Evolutionary conservation across 2,113 vertebrate species (phyloP).

Genomic region (Salvelinus fontinalis): DNA sequence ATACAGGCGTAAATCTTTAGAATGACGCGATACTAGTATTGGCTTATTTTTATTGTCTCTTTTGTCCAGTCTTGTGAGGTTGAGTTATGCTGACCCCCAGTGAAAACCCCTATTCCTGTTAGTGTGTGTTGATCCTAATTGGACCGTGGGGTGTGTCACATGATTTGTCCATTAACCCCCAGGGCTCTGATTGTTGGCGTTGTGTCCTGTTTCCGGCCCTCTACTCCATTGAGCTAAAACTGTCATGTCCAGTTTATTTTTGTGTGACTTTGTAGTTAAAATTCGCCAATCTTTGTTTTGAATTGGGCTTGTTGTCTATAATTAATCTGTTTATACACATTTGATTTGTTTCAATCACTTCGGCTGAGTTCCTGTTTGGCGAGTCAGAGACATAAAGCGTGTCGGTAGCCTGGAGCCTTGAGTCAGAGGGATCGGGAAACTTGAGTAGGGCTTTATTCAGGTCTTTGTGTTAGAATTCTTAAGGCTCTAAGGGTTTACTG

Average conservation of each 20-base stretch:
- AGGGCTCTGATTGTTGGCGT: neutral
- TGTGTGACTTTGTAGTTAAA: neutral
- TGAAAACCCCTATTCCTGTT: conserved; percentile 13
- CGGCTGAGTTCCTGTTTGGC: neutral
- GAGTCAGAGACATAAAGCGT: neutral
- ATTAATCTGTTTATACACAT: neutral
- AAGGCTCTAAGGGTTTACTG: neutral
- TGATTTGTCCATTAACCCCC: conserved; percentile 21
- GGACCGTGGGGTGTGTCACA: conserved; percentile 38
- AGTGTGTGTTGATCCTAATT: conserved; percentile 45
- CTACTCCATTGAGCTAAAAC: conserved; percentile 17
- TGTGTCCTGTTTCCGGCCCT: neutral
- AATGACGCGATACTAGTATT: neutral
- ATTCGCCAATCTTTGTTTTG: neutral
- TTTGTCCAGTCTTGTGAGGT: conserved; percentile 44
- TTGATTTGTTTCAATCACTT: neutral
- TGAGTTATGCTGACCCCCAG: conserved; percentile 30
- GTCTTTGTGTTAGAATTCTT: neutral
- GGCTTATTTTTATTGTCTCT: neutral
- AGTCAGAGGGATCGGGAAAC: neutral
- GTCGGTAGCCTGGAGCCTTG: neutral
- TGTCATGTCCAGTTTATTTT: neutral
- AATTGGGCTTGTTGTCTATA: neutral
- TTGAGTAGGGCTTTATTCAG: neutral
- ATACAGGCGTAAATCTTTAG: conserved; percentile 20